Evolutionary conservation across 2,888 invertebrate species (phyloP), one percentile per base, ranked within the genome.

Genomic region (Antheraea yamamai): DNA sequence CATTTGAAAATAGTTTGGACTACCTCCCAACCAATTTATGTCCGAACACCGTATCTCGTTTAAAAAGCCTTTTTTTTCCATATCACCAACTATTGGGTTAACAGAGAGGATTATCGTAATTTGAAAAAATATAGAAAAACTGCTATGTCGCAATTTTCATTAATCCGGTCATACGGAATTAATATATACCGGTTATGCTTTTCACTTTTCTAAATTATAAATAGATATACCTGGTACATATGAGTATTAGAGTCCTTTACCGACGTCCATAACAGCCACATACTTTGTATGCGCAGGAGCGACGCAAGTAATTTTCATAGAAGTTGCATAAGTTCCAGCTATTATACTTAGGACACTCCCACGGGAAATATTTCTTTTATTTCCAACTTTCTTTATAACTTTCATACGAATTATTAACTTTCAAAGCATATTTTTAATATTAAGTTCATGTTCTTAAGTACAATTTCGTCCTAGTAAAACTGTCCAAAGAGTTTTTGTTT

Each of bases 261-360:
- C 4, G 64, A 66, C 64, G 16, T 66, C 30, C 14, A 66, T 26
- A 66, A 30, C 26, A 16, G 64, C 30, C 4, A 66, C 26, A 30
- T 26, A 30, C 64, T 66, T 66, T 66, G 30, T 66, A 66, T 66
- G 64, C 64, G 64, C 12, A 30, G 64, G 26, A 16, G 64, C 64
- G 20, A 26, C 4, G 16, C 26, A 66, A 16, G 26, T 66, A 66
- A 66, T 66, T 30, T 66, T 66, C 64, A 66, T 66, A 66, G 26
- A 66, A 66, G 18, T 30, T 66, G 30, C 64, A 66, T 64, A 64
- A 55, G 20, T 66, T 66, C 64, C 64, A 66, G 64, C 14, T 66
- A 66, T 66, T 66, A 66, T 66, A 66, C 64, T 66, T 30, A 16
- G 12, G 26, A 16, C 30, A 66, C 30, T 66, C 30, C 30, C 64